Evolutionary conservation across 2,888 invertebrate genomes (phyloP).

Genomic region (Caenorhabditis drosophilae): DNA sequence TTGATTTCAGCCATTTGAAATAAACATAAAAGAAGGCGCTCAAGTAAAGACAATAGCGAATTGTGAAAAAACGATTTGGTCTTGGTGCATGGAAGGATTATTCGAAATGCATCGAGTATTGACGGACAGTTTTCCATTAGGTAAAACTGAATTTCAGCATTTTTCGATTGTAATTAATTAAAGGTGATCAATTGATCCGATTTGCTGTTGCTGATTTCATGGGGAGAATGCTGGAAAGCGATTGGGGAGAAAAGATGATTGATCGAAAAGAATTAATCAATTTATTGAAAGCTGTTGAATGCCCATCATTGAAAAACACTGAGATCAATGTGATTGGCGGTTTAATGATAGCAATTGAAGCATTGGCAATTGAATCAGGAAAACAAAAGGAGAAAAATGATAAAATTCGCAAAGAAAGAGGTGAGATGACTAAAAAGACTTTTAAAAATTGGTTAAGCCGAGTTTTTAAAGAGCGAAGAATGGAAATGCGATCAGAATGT

Average conservation of each 20-base stretch:
- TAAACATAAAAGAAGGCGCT: constrained; percentile 22
- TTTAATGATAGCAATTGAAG: constrained; percentile 29
- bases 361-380: constrained; percentile 11
- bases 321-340: constrained; percentile 12
- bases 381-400: constrained; percentile 17
- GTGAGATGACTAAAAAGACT: background rate
- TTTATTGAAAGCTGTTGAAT: constrained; percentile 3
- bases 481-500: background rate
- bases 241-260: constrained; percentile 12
- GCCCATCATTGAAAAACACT: background rate
- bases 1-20: constrained; percentile 15
- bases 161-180: background rate
- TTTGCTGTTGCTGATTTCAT: constrained; percentile 22
- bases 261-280: constrained; percentile 8
- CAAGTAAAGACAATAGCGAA: constrained; percentile 10
- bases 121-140: constrained; percentile 85
- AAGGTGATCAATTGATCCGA: constrained; percentile 8
- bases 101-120: constrained; percentile 95
- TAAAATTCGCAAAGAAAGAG: background rate
- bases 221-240: constrained; percentile 16
- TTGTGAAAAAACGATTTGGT: constrained; percentile 87
- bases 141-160: constrained; percentile 2
- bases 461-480: background rate
- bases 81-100: constrained; percentile 90
- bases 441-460: background rate